Evolutionary conservation across 1,140 invertebrate species (phyloP).

Genomic region (Diorhabda sublineata): DNA sequence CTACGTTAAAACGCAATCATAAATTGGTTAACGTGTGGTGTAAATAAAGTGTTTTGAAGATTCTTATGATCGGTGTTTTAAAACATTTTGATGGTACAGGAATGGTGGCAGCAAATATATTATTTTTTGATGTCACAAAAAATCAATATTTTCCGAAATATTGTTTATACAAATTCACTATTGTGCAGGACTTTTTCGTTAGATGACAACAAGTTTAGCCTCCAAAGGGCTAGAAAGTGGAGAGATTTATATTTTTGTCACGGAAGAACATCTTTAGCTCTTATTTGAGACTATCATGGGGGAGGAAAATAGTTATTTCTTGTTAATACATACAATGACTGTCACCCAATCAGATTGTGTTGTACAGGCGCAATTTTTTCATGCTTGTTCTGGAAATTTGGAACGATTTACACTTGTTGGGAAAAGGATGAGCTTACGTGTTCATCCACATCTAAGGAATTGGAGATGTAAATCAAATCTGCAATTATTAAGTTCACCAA

Average conservation of each 20-base stretch:
- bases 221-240: conserved; percentile 35
- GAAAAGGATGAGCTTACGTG: conserved; percentile 34
- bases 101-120: conserved; percentile 30
- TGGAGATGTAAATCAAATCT: conserved; percentile 29
- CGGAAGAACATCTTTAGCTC: conserved; percentile 38
- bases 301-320: conserved; percentile 21
- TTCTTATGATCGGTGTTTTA: neutral
- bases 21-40: conserved; percentile 12
- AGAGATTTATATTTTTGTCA: conserved; percentile 38
- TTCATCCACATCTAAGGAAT: conserved; percentile 29
- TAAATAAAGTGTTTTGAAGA: conserved; percentile 1
- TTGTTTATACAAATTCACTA: conserved; percentile 4
- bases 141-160: neutral
- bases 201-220: conserved; percentile 42
- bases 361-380: conserved; percentile 43
- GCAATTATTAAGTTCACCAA: conserved; percentile 27
- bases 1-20: neutral
- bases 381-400: conserved; percentile 31
- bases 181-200: conserved; percentile 26
- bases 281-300: conserved; percentile 34
- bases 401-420: conserved; percentile 32
- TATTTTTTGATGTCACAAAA: conserved; percentile 17
- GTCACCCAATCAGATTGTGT: conserved; percentile 42
- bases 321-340: conserved; percentile 46
- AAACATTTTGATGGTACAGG: conserved; percentile 26